These are phyloP conservation scores for Ctenosaura bakeri DNA, from an alignment of 2,797 vertebrate species.

Conservation along the genomic window DNA sequence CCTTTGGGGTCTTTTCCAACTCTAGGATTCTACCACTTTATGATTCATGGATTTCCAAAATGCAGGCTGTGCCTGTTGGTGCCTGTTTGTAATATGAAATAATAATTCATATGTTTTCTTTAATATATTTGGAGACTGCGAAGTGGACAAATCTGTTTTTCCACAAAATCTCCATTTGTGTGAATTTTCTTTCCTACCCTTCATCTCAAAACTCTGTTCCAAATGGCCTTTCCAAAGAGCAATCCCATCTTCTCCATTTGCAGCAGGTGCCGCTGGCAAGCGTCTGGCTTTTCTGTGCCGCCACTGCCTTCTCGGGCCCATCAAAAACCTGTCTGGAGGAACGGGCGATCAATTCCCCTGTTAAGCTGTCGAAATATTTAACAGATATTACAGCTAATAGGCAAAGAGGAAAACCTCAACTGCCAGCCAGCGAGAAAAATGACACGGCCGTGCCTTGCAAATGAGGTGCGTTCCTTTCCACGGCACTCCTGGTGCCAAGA, in stretches of 20 bases:
- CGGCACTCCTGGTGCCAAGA: neutral
- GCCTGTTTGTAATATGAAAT: no score
- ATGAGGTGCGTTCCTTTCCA: neutral
- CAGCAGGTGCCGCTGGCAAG: neutral
- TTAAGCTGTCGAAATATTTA: constrained; percentile 49
- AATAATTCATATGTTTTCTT: no score
- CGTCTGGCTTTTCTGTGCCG: neutral
- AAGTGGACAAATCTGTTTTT: no score
- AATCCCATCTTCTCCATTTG: neutral
- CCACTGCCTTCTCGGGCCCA: neutral
- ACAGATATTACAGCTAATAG: constrained; percentile 45
- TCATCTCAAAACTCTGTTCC: neutral
- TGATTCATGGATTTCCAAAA: no score
- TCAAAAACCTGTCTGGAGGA: constrained; percentile 34
- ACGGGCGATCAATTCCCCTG: constrained; percentile 38
- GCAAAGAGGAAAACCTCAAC: neutral
- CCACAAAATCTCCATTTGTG: no score
- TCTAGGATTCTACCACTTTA: no score
- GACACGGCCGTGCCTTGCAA: neutral
- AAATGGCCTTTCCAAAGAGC: neutral
- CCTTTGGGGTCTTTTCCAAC: neutral
- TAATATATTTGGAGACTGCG: no score
- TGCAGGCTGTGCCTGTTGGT: no score
- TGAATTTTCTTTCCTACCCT: no score
- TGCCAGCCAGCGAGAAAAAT: constrained; percentile 20